Evolutionary conservation across 53 echinoderm and acorn worm genomes (phyloP).

Genomic region (Arbacia lixula): DNA sequence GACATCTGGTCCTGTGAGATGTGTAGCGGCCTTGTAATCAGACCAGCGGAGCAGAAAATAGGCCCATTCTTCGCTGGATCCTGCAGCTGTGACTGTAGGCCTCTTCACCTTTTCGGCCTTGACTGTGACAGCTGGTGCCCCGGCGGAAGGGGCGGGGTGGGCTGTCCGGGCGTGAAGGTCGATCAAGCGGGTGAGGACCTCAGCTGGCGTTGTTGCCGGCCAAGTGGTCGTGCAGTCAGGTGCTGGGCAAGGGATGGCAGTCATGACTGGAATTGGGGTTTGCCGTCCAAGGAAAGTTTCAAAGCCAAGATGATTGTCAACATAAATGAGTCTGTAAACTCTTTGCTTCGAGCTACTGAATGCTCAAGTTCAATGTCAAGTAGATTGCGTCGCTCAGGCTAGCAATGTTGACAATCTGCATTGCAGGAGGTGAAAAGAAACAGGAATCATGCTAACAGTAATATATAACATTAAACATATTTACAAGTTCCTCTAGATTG

Average conservation of each 20-base stretch:
- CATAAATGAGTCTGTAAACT: conserved; percentile 18
- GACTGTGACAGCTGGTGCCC: background rate
- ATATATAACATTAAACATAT: too few species aligned
- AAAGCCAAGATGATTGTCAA: background rate
- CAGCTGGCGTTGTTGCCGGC: conserved; percentile 13
- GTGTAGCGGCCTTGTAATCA: conserved; percentile 67
- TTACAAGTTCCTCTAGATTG: too few species aligned
- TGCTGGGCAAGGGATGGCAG: conserved; percentile 38
- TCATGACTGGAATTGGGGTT: too few species aligned
- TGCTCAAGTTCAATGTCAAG: too few species aligned
- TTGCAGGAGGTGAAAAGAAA: too few species aligned
- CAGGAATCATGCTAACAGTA: too few species aligned
- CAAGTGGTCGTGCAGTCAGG: conserved; percentile 48
- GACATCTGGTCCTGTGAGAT: conserved; percentile 60
- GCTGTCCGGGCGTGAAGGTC: conserved; percentile 60
- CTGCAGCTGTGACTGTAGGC: conserved; percentile 15
- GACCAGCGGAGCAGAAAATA: conserved; percentile 61
- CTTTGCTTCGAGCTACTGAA: too few species aligned
- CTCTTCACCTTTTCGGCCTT: conserved; percentile 58
- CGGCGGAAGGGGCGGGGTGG: conserved; percentile 27
- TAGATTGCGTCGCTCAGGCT: too few species aligned
- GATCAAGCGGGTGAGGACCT: conserved; percentile 57
- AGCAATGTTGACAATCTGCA: too few species aligned
- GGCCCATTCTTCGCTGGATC: conserved; percentile 61
- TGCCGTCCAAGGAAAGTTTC: background rate